Conservation (phyloP, 2,113 vertebrate genomes). For the Spermophilus dauricus region DNA sequence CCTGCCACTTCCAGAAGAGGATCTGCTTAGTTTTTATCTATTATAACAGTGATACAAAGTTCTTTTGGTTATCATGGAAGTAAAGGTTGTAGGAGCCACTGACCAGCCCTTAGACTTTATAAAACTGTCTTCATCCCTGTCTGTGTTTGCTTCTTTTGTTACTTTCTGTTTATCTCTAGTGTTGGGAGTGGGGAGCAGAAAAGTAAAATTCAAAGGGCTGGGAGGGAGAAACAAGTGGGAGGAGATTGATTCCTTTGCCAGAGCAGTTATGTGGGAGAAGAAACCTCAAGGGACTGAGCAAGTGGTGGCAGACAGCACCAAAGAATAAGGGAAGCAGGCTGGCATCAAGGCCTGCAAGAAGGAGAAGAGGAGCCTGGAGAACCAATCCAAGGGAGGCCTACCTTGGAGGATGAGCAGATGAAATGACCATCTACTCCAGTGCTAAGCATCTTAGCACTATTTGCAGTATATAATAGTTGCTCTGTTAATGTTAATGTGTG, state of each 20-base stretch:
- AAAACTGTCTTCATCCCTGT: not conserved
- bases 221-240: not conserved
- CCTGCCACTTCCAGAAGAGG: not conserved
- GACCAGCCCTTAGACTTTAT: slow-evolving; percentile 12
- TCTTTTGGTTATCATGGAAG: slow-evolving; percentile 24
- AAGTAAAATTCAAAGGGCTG: slow-evolving; percentile 52
- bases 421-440: not conserved
- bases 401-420: not conserved
- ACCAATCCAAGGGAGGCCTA: not conserved
- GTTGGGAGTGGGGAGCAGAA: not conserved
- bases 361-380: not conserved
- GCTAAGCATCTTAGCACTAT: not conserved
- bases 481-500: slow-evolving; percentile 5
- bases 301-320: not conserved
- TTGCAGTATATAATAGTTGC: not conserved
- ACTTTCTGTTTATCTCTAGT: slow-evolving; percentile 40
- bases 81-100: not conserved
- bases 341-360: not conserved
- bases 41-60: slow-evolving; percentile 25
- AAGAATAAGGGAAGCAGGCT: not conserved
- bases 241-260: slow-evolving; percentile 13
- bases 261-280: slow-evolving; percentile 8
- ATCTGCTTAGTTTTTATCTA: slow-evolving; percentile 34
- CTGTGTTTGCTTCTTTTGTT: slow-evolving; percentile 55
- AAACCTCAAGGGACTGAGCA: not conserved